A percentile compares a stretch with the other conserved stretches of the same genome.
These are phyloP conservation scores for Meteorus sp. DNA, from an alignment of 1,140 invertebrate species.

Conservation along the genomic window DNA sequence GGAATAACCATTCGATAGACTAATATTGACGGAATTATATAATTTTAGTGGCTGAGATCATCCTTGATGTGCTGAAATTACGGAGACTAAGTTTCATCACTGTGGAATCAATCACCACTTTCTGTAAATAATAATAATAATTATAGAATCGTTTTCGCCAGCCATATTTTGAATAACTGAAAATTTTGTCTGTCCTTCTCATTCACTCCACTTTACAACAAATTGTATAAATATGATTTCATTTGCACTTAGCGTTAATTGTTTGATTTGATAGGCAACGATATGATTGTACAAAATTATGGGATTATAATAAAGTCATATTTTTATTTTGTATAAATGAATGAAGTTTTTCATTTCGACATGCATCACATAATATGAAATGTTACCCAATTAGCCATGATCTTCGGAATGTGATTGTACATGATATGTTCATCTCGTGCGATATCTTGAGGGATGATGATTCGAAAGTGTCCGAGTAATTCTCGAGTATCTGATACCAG, in stretches of 20 bases:
- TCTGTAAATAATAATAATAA: slow-evolving; percentile 17
- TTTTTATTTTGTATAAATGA: slow-evolving; percentile 41
- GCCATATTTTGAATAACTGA: slow-evolving; percentile 32
- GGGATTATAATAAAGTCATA: slow-evolving; percentile 42
- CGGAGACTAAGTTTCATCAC: slow-evolving; percentile 33
- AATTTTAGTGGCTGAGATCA: slow-evolving; percentile 77
- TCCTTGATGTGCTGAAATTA: slow-evolving; percentile 69
- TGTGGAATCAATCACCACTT: slow-evolving; percentile 48
- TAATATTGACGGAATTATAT: slow-evolving; percentile 42
- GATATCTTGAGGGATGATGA: too few relatives aligned
- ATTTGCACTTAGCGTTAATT: neutral
- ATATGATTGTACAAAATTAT: slow-evolving; percentile 39
- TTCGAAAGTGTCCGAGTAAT: too few relatives aligned
- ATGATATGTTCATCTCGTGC: too few relatives aligned
- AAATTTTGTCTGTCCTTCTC: slow-evolving; percentile 21
- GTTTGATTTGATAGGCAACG: neutral
- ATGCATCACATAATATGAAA: too few relatives aligned
- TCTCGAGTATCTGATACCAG: too few relatives aligned
- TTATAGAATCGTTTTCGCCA: slow-evolving; percentile 4
- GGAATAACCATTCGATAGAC: slow-evolving; percentile 38
- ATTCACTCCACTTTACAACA: slow-evolving; percentile 3
- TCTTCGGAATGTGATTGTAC: too few relatives aligned
- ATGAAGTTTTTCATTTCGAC: slow-evolving; percentile 4
- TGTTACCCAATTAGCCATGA: too few relatives aligned
- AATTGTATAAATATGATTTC: slow-evolving; percentile 41